Base-by-base conservation (phyloP, 1,140 invertebrate genomes). In the Tetranychus urticae region DNA sequence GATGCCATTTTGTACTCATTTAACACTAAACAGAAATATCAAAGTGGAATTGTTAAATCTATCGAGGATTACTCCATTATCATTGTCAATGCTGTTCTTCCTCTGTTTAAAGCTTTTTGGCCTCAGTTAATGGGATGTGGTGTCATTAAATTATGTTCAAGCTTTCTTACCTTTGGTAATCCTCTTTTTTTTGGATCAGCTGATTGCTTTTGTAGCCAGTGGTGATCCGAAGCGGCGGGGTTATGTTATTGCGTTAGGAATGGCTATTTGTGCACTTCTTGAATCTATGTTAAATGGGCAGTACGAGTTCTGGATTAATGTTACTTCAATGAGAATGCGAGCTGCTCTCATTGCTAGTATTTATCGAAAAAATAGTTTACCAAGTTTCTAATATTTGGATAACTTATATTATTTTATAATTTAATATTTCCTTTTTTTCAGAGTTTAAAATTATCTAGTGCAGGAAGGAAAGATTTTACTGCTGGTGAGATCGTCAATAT, bases 81-180 rank as follows among this genome's bases (percentile, higher is more conserved):
- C 5, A 39, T 3, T 31, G 55, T 56, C 12, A 56, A 56, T 3
- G 35, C 36, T 2, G 8, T 37, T 31, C 13, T 37, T 6, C 55
- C 55, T 10, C 67, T 81, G 36, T 39, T 75, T 54, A 72, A 72
- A 62, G 83, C 86, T 3, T 91, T 90, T 56, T 63, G 61, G 61
- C 45, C 45, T 39, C 81, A 84, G 46, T 88, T 93, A 68, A 56
- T 88, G 2, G 83, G 88, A 68, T 87, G 86, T 10, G 76, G 82
- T 1, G 66, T 83, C 79, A 68, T 77, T 47, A 89, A 92, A 73
- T 67, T 91, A 0, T 70, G 83, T 14, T 82, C 88, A 69, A 91
- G 94, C 75, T 64, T 85, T 6, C 72, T 96, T 60, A 84, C 84
- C 61, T 97, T 97, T 74, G 76, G 84, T 33, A 89, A 86, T 68